Evolutionary conservation across 2,888 invertebrate genomes (phyloP).

Genomic region (Lydus trimaculatus): DNA sequence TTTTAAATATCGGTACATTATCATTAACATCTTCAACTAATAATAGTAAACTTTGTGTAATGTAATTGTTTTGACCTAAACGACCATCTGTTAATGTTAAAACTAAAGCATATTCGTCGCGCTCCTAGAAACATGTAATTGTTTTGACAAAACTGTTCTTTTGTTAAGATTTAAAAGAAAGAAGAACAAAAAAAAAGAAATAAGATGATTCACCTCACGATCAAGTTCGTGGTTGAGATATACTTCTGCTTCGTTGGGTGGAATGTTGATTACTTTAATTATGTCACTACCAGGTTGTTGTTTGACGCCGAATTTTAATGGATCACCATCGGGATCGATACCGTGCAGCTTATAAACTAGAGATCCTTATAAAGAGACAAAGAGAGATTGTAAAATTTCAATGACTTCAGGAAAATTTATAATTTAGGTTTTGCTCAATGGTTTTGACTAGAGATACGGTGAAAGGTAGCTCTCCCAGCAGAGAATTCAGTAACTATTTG

Average conservation of each 20-base stretch:
- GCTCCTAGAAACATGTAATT: constrained; percentile 65
- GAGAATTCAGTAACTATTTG: too few relatives aligned
- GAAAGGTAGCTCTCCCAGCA: too few relatives aligned
- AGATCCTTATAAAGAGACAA: constrained; percentile 68
- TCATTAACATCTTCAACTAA: constrained; percentile 93
- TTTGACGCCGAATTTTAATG: constrained; percentile 81
- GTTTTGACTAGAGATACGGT: too few relatives aligned
- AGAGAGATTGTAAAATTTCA: neutral
- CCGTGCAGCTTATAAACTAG: constrained; percentile 83
- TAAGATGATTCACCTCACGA: constrained; percentile 73
- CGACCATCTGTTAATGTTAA: constrained; percentile 88
- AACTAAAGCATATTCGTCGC: constrained; percentile 89
- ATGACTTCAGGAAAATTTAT: too few relatives aligned
- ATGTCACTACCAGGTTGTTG: constrained; percentile 84
- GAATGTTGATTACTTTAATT: constrained; percentile 82
- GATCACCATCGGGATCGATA: constrained; percentile 86
- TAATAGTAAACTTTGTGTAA: constrained; percentile 87
- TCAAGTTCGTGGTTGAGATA: constrained; percentile 89
- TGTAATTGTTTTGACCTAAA: constrained; percentile 85
- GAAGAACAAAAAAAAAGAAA: constrained; percentile 16
- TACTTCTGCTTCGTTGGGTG: constrained; percentile 84
- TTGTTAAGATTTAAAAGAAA: constrained; percentile 6
- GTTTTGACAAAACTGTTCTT: neutral
- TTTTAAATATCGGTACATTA: constrained; percentile 87
- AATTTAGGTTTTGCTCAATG: too few relatives aligned